A percentile compares a stretch with the other conserved stretches of the same genome.
These are phyloP conservation scores for Gulo gulo DNA, from an alignment of 2,113 vertebrate species.

Conservation along the genomic window DNA sequence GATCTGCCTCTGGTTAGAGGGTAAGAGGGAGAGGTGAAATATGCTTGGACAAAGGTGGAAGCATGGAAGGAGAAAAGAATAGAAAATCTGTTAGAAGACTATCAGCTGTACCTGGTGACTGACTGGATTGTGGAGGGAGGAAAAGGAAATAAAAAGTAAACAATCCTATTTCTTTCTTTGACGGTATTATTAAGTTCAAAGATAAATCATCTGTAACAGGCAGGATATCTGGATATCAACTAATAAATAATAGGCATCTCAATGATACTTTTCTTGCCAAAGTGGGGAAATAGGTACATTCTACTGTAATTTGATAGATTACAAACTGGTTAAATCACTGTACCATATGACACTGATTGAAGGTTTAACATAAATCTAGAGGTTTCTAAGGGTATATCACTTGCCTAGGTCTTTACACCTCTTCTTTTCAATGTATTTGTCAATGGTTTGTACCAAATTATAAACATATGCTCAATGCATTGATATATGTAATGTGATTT, in stretches of 20 bases:
- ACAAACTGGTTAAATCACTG: neutral
- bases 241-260: neutral
- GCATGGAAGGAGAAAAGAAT: neutral
- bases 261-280: neutral
- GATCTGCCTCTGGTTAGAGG: neutral
- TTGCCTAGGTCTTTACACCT: neutral
- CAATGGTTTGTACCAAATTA: neutral
- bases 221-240: neutral
- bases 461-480: neutral
- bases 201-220: neutral
- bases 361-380: neutral
- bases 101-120: neutral
- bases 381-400: neutral
- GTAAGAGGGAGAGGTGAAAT: neutral
- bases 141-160: neutral
- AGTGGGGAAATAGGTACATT: neutral
- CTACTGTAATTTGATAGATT: neutral
- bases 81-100: neutral
- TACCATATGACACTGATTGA: neutral
- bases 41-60: neutral
- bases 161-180: neutral
- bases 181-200: conserved; percentile 10
- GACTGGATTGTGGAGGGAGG: neutral
- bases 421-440: neutral
- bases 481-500: conserved; percentile 21